Evolutionary conservation across 64 coral and sea anemone genomes (phyloP).

Genomic region (Catalaphyllia jardinei): DNA sequence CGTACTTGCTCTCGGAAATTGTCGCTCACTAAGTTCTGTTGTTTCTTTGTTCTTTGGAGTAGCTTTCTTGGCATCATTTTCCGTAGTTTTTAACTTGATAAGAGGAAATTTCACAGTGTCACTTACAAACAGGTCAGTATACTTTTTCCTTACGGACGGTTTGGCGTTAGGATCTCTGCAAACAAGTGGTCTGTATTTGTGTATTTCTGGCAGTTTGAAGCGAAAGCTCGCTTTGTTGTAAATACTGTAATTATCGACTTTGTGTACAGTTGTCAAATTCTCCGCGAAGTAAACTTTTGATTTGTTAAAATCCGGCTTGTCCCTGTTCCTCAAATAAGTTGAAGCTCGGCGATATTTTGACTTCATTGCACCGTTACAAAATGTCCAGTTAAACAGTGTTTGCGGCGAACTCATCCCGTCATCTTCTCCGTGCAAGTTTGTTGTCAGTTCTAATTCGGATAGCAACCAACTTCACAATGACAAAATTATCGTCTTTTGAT

Average conservation of each 20-base stretch:
- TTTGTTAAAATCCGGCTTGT: constrained; percentile 14
- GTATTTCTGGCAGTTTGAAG: constrained; percentile 42
- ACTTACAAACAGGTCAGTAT: background rate
- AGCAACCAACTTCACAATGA: constrained; percentile 10
- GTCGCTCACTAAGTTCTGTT: background rate
- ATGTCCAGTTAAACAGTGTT: background rate
- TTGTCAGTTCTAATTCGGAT: background rate
- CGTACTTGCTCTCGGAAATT: background rate
- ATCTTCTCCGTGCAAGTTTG: background rate
- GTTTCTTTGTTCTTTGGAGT: background rate
- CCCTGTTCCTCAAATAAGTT: background rate
- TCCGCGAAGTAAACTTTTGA: constrained; percentile 59
- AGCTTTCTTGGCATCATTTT: background rate
- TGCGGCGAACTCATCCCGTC: background rate
- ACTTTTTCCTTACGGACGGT: too few species aligned
- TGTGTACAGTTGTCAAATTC: constrained; percentile 42
- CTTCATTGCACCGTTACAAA: background rate
- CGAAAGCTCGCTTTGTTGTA: constrained; percentile 64
- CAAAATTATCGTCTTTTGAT: background rate
- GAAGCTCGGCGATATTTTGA: background rate
- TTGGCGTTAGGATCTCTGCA: too few species aligned
- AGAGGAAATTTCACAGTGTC: constrained; percentile 59
- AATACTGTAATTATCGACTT: constrained; percentile 61
- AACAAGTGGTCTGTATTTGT: constrained; percentile 11
- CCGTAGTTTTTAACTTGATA: constrained; percentile 8